Percentiles rank a stretch among this genome's conserved stretches.
Evolutionary conservation across 2,113 vertebrate species (phyloP).

Genomic region (Peromyscus maniculatus): DNA sequence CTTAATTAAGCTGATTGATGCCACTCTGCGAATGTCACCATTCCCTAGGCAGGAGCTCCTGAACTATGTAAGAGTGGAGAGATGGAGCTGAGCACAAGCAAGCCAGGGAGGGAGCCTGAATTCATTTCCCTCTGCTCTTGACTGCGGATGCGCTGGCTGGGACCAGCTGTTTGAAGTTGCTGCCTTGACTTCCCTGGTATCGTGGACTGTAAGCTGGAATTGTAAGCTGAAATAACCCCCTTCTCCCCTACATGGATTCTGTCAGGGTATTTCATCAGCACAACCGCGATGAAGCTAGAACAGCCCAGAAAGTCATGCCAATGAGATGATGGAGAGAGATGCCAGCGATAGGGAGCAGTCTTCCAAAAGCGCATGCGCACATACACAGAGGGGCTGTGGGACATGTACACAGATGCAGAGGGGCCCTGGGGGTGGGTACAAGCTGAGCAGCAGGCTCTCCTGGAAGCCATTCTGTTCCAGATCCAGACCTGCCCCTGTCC

Average conservation of each 20-base stretch:
- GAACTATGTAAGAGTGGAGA: background rate
- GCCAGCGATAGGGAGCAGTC: too few species aligned
- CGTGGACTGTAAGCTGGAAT: background rate
- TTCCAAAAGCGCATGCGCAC: background rate
- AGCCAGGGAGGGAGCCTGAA: background rate
- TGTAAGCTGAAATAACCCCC: background rate
- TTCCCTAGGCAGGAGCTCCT: background rate
- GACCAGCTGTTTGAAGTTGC: background rate
- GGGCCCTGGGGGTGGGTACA: background rate
- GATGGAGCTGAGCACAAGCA: background rate
- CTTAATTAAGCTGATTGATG: background rate
- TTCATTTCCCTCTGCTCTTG: background rate
- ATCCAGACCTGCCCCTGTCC: background rate
- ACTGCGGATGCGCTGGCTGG: background rate
- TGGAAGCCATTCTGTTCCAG: accelerated
- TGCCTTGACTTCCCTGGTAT: background rate
- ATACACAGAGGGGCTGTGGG: background rate
- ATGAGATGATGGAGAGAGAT: background rate
- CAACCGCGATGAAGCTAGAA: too few species aligned
- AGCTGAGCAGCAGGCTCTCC: background rate
- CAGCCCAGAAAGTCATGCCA: too few species aligned
- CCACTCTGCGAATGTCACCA: background rate
- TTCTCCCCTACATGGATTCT: background rate
- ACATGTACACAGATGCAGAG: background rate
- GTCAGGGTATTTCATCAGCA: background rate